These are phyloP conservation scores for Globodera rostochiensis DNA, from an alignment of 1,140 invertebrate genomes.

Conservation along the genomic window DNA sequence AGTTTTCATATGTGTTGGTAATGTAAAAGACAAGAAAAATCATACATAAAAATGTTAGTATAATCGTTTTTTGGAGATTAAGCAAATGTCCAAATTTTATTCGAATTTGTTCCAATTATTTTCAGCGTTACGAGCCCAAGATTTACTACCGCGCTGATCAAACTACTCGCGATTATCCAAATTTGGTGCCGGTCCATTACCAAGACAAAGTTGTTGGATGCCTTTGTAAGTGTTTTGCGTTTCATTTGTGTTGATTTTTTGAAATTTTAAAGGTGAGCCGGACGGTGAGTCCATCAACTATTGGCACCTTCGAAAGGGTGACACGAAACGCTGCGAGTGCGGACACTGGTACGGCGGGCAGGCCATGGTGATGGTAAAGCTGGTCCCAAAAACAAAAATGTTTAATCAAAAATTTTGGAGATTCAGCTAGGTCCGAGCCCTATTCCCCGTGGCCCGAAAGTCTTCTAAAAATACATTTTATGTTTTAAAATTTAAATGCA, in stretches of 20 bases:
- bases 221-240: slow-evolving; percentile 73
- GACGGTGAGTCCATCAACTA: slow-evolving; percentile 83
- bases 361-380: too few species aligned
- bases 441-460: too few species aligned
- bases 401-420: too few species aligned
- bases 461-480: slow-evolving; percentile 69
- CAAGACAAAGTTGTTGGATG: slow-evolving; percentile 88
- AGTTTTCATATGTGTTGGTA: too few species aligned
- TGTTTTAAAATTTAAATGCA: background rate
- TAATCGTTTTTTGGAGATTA: too few species aligned
- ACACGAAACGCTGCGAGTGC: slow-evolving; percentile 78
- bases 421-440: too few species aligned
- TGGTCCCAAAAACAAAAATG: too few species aligned
- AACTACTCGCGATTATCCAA: slow-evolving; percentile 83
- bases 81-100: background rate
- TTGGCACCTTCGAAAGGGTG: slow-evolving; percentile 89
- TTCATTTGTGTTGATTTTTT: background rate
- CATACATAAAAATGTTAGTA: too few species aligned
- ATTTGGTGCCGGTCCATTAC: slow-evolving; percentile 83
- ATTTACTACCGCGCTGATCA: slow-evolving; percentile 70
- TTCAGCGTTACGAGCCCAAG: slow-evolving; percentile 64
- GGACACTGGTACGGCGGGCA: slow-evolving; percentile 73
- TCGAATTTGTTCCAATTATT: slow-evolving; percentile 26
- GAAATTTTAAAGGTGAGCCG: slow-evolving; percentile 74
- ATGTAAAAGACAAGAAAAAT: too few species aligned